Evolutionary conservation across 2,113 vertebrate genomes (phyloP).

Genomic region (Triplophysa dalaica): DNA sequence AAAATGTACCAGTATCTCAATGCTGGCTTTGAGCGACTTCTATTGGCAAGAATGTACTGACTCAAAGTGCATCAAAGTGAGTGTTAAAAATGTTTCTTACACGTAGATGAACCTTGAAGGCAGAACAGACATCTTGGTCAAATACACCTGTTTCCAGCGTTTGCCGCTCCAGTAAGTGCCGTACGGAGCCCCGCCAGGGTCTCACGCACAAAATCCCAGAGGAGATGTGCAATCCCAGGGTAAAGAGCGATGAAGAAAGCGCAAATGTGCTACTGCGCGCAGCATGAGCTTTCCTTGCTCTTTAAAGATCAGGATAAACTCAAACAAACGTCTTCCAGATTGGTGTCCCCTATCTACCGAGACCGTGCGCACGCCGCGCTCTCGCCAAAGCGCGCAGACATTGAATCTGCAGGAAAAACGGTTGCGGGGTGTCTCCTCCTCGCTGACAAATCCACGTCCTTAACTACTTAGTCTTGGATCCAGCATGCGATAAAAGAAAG

Average conservation of each 20-base stretch:
- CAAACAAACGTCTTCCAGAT: constrained; percentile 29
- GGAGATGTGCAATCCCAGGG: constrained; percentile 69
- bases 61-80: constrained; percentile 43
- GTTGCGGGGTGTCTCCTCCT: constrained; percentile 43
- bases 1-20: constrained; percentile 63
- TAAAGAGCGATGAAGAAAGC: constrained; percentile 64
- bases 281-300: constrained; percentile 76
- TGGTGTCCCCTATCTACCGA: constrained; percentile 48
- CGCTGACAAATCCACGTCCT: constrained; percentile 61
- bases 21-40: constrained; percentile 77
- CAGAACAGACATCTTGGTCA: constrained; percentile 76
- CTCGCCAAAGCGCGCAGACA: constrained; percentile 54
- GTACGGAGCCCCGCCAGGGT: constrained; percentile 61
- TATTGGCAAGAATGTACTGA: constrained; percentile 77
- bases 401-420: constrained; percentile 51
- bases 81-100: constrained; percentile 70
- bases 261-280: constrained; percentile 65
- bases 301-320: constrained; percentile 49
- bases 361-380: constrained; percentile 48
- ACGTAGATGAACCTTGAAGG: constrained; percentile 81
- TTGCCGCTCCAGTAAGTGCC: constrained; percentile 66
- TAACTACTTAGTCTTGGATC: constrained; percentile 54
- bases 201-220: constrained; percentile 71
- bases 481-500: constrained; percentile 58
- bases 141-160: constrained; percentile 79